These are phyloP conservation scores for Syncerus caffer DNA, from an alignment of 2,797 vertebrate species.

Conservation along the genomic window DNA sequence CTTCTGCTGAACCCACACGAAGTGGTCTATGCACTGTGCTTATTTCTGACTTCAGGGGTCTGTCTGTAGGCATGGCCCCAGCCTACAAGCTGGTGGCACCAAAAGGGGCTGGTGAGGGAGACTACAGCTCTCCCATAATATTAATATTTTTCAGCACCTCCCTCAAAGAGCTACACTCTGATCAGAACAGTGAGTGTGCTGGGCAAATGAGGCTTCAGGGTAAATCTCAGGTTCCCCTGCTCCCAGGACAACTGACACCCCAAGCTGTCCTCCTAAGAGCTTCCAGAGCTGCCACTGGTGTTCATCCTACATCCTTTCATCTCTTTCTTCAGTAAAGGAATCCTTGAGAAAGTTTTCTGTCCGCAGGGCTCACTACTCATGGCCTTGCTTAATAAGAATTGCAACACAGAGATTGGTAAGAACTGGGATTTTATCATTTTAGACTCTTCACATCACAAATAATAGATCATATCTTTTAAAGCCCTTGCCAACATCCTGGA, in stretches of 20 bases:
- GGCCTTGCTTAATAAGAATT: not conserved
- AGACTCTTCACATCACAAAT: not conserved
- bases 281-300: not conserved
- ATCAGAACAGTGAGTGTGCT: not conserved
- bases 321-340: not conserved
- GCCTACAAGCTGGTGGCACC: not conserved
- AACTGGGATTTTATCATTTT: not conserved
- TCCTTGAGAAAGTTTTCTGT: not conserved
- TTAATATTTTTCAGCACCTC: not conserved
- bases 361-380: accelerated
- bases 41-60: not conserved
- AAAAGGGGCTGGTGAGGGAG: not conserved
- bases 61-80: too few relatives aligned
- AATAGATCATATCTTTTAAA: not conserved
- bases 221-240: not conserved
- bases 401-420: not conserved
- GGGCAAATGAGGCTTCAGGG: not conserved
- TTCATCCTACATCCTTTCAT: not conserved
- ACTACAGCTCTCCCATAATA: not conserved
- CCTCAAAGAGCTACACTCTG: not conserved
- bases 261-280: not conserved
- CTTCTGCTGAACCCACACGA: not conserved
- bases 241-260: not conserved
- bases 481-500: not conserved
- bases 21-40: not conserved